Base-by-base conservation (phyloP, 2,113 vertebrate species). In the Podocnemis expansa region DNA sequence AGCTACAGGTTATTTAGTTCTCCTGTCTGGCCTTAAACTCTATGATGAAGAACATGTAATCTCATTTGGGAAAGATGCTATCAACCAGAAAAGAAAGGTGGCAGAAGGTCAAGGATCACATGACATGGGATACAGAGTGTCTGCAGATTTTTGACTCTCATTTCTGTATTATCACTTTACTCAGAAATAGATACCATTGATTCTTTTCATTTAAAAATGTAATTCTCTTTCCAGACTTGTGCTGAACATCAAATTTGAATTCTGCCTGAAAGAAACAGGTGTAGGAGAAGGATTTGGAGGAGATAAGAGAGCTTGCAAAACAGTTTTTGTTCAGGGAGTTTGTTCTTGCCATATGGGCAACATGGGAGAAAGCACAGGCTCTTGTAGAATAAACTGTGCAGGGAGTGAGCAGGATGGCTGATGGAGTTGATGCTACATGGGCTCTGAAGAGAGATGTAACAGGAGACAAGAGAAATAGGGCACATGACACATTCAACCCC, bases 81-180 rank as follows among this genome's bases (percentile, higher is more conserved):
- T 19, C 41, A 75, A 1, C 0, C 41, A n/a, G 82, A 51, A 91
- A 94, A 90, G 47, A n/a, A 0, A 0, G 6, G 21, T 17, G 17
- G 70, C 54, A 54, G 49, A 84, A 90, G 87, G 79, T 10, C 24
- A 78, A 22, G 24, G 41, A 80, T 41, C 45, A 43, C n/a, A 29
- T 5, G 24, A 29, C 22, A 86, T 24, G 67, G 78, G 70, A 25
- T 45, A 76, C 21, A 27, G n/a, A 4, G 21, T 38, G n/a, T 70
- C 24, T 24, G 29, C 73, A 41, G 4, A 3, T 13, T 55, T 88
- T 29, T 4, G 34, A 1, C 82, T 41, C 34, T 79, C 84, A 45
- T 8, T 91, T 88, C 89, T 79, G 29, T 89, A 78, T 55, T 78
- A 54, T 34, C 85, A 55, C 80, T 85, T n/a, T 34, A 75, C 51